A percentile compares a stretch with the other conserved stretches of the same genome.
Conservation (phyloP, 92 coral and sea anemone species). For the Phymanthus crucifer region DNA sequence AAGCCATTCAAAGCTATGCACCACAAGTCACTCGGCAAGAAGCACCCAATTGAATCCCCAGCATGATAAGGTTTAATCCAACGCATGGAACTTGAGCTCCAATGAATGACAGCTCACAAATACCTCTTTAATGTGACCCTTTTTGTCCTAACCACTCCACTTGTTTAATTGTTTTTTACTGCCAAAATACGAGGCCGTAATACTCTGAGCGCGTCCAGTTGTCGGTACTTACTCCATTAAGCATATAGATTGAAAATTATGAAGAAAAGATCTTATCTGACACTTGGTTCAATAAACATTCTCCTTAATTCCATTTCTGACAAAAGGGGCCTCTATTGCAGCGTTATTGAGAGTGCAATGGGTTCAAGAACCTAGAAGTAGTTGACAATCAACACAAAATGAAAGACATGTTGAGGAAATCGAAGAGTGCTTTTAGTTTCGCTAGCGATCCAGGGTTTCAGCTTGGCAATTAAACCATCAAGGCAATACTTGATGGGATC, state of each 20-base stretch:
- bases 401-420: background rate
- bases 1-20: background rate
- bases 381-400: slow-evolving; percentile 1
- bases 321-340: slow-evolving; percentile 7
- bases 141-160: slow-evolving; percentile 15
- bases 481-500: background rate
- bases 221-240: slow-evolving; percentile 23
- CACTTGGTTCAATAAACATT: slow-evolving; percentile 20
- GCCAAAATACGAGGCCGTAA: slow-evolving; percentile 11
- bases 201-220: slow-evolving; percentile 17
- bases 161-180: slow-evolving; percentile 24
- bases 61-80: slow-evolving; percentile 22
- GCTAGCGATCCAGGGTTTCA: background rate
- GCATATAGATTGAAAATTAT: slow-evolving; percentile 36
- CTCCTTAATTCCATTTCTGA: slow-evolving; percentile 3
- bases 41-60: slow-evolving; percentile 17
- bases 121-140: slow-evolving; percentile 34
- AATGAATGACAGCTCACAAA: slow-evolving; percentile 46
- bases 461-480: background rate
- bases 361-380: slow-evolving; percentile 8
- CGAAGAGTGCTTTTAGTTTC: background rate
- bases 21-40: background rate
- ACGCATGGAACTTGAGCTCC: slow-evolving; percentile 31
- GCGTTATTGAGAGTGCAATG: background rate
- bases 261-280: slow-evolving; percentile 29